These are phyloP conservation scores for Pygmarrhopalites habei DNA, from an alignment of 1,140 invertebrate species.

Conservation along the genomic window DNA sequence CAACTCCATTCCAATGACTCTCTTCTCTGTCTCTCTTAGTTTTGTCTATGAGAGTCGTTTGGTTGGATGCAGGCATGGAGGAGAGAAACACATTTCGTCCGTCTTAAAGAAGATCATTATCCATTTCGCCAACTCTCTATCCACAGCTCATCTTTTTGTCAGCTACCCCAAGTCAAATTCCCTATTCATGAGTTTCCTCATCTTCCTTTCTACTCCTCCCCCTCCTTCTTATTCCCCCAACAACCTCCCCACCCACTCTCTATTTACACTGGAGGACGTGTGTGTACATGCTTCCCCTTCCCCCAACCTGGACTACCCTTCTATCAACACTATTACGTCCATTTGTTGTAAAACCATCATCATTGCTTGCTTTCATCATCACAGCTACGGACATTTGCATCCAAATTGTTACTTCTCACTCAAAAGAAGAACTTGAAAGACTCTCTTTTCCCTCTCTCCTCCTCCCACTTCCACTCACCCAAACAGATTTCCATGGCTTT, in stretches of 20 bases:
- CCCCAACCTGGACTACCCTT: neutral
- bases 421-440: too few relatives aligned
- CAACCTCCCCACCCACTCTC: neutral
- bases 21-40: too few relatives aligned
- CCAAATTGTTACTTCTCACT: neutral
- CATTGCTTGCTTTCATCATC: slow-evolving; percentile 5
- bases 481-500: too few relatives aligned
- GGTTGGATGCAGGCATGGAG: too few relatives aligned
- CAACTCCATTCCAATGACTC: too few relatives aligned
- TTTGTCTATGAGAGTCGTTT: too few relatives aligned
- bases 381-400: slow-evolving; percentile 3
- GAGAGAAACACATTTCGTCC: too few relatives aligned
- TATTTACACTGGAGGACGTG: too few relatives aligned
- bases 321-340: slow-evolving; percentile 1
- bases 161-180: slow-evolving; percentile 8
- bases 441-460: too few relatives aligned
- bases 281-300: neutral
- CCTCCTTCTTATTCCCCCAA: neutral
- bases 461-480: neutral
- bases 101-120: slow-evolving; percentile 7
- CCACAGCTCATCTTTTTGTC: slow-evolving; percentile 3
- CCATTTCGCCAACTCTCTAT: slow-evolving; percentile 13
- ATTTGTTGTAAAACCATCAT: neutral
- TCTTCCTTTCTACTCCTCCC: neutral
- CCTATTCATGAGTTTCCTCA: slow-evolving; percentile 8